These are phyloP conservation scores for Salvelinus fontinalis DNA, from an alignment of 2,113 vertebrate species.

Conservation along the genomic window DNA sequence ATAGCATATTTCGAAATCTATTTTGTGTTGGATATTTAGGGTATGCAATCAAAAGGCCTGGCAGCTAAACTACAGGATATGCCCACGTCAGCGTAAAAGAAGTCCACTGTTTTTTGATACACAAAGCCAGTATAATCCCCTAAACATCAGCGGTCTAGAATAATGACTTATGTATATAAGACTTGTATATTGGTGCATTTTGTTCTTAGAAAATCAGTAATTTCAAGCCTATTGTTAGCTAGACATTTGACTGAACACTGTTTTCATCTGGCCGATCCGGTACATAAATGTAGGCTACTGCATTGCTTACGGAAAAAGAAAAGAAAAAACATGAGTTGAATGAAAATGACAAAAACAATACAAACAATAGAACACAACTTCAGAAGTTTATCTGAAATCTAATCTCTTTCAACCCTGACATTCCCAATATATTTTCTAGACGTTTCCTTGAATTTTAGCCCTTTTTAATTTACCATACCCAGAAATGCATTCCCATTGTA, in stretches of 20 bases:
- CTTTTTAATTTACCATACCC: neutral
- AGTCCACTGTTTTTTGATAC: slow-evolving; percentile 26
- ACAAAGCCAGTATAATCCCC: slow-evolving; percentile 27
- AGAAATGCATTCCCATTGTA: neutral
- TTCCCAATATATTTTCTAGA: neutral
- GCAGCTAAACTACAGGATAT: slow-evolving; percentile 35
- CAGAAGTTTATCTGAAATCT: neutral
- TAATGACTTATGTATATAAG: slow-evolving; percentile 11
- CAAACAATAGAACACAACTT: neutral
- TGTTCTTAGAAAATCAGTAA: slow-evolving; percentile 9
- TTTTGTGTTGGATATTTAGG: slow-evolving; percentile 34
- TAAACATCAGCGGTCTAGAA: slow-evolving; percentile 32
- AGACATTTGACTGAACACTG: slow-evolving; percentile 5
- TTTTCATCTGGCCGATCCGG: slow-evolving; percentile 6
- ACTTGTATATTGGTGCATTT: slow-evolving; percentile 21
- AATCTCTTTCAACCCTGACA: neutral
- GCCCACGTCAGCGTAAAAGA: slow-evolving; percentile 6
- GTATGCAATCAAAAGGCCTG: slow-evolving; percentile 35
- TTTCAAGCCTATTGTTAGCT: neutral
- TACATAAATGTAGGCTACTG: neutral
- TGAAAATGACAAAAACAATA: neutral
- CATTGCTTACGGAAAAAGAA: neutral
- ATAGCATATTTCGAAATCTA: slow-evolving; percentile 43
- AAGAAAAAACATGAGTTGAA: neutral
- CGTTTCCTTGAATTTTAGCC: neutral